A percentile compares a stretch with the other conserved stretches of the same genome.
Evolutionary conservation across 2,888 invertebrate species (phyloP).

Genomic region (Encarsia formosa): DNA sequence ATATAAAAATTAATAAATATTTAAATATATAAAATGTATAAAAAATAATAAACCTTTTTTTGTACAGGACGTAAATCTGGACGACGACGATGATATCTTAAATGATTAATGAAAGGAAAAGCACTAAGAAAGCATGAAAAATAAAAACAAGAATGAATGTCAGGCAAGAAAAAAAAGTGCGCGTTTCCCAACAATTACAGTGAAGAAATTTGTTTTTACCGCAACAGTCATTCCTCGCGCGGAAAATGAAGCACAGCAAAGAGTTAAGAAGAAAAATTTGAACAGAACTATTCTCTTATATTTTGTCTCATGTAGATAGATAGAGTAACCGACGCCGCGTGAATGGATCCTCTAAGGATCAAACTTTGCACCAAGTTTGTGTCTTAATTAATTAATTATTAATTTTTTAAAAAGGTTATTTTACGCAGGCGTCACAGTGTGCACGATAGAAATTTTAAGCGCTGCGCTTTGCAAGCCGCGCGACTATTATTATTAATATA

Average conservation of each 20-base stretch:
- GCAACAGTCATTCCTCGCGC: conserved; percentile 18
- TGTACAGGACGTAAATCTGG: conserved; percentile 66
- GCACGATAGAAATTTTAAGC: conserved; percentile 11
- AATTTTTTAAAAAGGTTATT: conserved; percentile 12
- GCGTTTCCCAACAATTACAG: conserved; percentile 4
- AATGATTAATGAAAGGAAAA: conserved; percentile 53
- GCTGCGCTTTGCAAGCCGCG: conserved; percentile 3
- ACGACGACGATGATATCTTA: conserved; percentile 70
- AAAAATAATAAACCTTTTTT: not conserved
- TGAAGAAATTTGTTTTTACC: conserved; percentile 16
- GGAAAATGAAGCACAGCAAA: conserved; percentile 10
- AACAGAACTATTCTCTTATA: not conserved
- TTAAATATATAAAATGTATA: not conserved
- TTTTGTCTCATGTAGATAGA: not conserved
- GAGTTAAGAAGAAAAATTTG: conserved; percentile 3
- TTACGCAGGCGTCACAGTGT: conserved; percentile 9
- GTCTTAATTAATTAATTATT: conserved; percentile 5
- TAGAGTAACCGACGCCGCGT: not conserved
- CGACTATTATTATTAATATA: conserved; percentile 15
- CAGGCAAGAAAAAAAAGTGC: conserved; percentile 5
- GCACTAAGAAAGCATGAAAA: conserved; percentile 10
- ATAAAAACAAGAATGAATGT: not conserved
- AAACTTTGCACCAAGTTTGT: not conserved
- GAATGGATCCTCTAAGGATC: not conserved
- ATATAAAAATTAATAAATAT: not conserved